Conservation (phyloP, 2,888 invertebrate genomes). For the Philereme transversata region DNA sequence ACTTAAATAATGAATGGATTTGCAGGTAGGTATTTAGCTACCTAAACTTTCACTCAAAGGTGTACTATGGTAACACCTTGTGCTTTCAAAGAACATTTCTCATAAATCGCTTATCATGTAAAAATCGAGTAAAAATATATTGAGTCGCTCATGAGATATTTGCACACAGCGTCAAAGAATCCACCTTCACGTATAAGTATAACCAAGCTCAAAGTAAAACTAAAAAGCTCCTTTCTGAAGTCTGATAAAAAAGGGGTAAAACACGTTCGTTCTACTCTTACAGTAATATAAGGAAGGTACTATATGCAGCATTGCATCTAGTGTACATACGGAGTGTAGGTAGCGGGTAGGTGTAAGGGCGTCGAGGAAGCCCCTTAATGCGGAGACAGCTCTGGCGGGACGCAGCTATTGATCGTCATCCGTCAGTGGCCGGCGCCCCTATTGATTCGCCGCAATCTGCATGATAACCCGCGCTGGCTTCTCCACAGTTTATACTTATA, state of each 20-base stretch:
- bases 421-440: constrained; percentile 81
- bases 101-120: no score
- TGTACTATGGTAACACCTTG: no score
- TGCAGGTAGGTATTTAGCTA: no score
- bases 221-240: neutral
- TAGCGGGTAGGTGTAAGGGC: constrained; percentile 79
- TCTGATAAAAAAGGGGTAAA: neutral
- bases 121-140: no score
- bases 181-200: no score
- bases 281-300: neutral
- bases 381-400: constrained; percentile 82
- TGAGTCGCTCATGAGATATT: no score
- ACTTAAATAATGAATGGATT: no score
- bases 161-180: no score
- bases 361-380: constrained; percentile 82
- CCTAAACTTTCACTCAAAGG: no score
- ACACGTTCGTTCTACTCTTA: constrained; percentile 4
- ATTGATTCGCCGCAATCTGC: constrained; percentile 84
- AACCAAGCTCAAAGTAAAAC: neutral
- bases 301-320: constrained; percentile 41
- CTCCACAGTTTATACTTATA: constrained; percentile 50
- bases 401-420: constrained; percentile 81
- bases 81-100: no score
- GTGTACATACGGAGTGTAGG: constrained; percentile 58
- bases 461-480: constrained; percentile 80